Evolutionary conservation across 2,797 vertebrate species (phyloP).

Genomic region (Leontocebus nigricollis): DNA sequence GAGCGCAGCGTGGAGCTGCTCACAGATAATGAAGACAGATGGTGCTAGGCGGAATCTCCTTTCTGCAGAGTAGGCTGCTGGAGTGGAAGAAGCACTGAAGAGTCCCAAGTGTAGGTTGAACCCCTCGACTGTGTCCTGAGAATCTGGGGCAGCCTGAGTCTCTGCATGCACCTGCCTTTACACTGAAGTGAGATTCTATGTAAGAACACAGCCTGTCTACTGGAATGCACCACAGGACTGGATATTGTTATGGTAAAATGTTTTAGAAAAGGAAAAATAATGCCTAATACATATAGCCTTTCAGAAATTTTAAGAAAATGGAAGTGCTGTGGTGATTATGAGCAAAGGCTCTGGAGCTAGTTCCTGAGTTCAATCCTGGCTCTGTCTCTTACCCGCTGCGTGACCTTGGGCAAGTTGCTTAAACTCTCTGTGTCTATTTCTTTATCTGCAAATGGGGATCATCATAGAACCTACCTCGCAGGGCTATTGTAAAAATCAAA

Average conservation of each 20-base stretch:
- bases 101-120: background rate
- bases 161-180: background rate
- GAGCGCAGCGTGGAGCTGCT: background rate
- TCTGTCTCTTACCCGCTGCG: background rate
- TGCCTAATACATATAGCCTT: background rate
- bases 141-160: background rate
- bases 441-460: background rate
- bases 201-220: too few species aligned
- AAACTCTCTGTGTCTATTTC: background rate
- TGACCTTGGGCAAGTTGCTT: background rate
- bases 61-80: background rate
- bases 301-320: background rate
- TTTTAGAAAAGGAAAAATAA: background rate
- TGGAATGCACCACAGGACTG: too few species aligned
- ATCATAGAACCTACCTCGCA: background rate
- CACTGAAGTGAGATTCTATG: background rate
- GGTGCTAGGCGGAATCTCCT: background rate
- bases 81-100: background rate
- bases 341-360: background rate
- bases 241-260: background rate
- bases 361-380: background rate
- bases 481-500: background rate
- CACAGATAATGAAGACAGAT: fast-evolving
- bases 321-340: background rate
- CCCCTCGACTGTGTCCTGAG: too few species aligned